These are phyloP conservation scores for Bursaphelenchus mucronatus DNA, from an alignment of 1,140 invertebrate genomes.

Conservation along the genomic window DNA sequence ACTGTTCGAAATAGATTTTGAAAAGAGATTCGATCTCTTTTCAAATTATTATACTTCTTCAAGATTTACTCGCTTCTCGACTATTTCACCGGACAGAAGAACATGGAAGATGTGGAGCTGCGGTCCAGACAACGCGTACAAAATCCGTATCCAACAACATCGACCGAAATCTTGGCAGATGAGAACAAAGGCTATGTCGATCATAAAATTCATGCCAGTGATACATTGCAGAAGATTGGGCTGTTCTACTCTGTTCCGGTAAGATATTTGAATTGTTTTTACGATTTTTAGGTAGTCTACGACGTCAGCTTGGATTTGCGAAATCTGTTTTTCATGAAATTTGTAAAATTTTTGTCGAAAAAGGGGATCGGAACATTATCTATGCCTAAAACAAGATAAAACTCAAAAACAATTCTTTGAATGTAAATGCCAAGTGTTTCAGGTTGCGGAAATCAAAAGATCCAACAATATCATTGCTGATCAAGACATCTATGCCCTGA, in stretches of 20 bases:
- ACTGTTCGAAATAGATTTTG: too few species aligned
- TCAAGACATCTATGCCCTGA: constrained; percentile 13
- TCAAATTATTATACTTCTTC: too few species aligned
- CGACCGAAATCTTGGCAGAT: background rate
- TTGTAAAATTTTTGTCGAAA: too few species aligned
- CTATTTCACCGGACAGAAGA: too few species aligned
- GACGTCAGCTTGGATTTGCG: too few species aligned
- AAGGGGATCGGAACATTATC: too few species aligned
- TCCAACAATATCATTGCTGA: constrained; percentile 13
- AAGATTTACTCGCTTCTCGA: too few species aligned
- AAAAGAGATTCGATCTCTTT: too few species aligned
- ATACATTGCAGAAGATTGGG: constrained; percentile 16
- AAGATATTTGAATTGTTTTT: background rate
- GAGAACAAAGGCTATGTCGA: constrained; percentile 6
- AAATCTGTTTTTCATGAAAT: too few species aligned
- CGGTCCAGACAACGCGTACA: background rate
- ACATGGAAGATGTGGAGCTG: constrained; percentile 2
- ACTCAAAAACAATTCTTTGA: too few species aligned
- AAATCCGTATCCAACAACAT: constrained; percentile 4
- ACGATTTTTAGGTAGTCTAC: too few species aligned
- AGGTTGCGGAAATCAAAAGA: constrained; percentile 20
- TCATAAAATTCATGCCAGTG: constrained; percentile 14
- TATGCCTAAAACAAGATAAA: too few species aligned
- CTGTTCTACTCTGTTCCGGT: constrained; percentile 17
- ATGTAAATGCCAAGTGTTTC: background rate